Conservation (phyloP, 2,113 vertebrate species). For the Geococcyx californianus region DNA sequence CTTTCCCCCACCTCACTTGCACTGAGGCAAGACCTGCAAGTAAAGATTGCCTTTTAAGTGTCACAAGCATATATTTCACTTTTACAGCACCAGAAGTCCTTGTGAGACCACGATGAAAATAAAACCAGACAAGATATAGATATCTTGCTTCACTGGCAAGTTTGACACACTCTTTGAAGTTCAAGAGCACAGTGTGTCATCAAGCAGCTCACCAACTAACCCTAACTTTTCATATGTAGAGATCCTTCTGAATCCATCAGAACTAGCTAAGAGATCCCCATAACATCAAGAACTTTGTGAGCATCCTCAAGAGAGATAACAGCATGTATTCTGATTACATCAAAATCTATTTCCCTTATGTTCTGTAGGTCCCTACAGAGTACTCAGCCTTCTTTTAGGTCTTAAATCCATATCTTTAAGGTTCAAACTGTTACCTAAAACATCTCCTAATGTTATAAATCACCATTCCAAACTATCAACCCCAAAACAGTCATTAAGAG, state of each 20-base stretch:
- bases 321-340: not conserved
- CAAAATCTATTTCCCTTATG: not conserved
- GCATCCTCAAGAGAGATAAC: not conserved
- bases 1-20: not conserved
- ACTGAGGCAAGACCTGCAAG: not conserved
- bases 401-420: not conserved
- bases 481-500: not conserved
- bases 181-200: not conserved
- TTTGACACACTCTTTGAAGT: not conserved
- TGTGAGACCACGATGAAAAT: not conserved
- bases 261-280: not conserved
- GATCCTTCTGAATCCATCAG: not conserved
- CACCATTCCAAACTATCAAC: not conserved
- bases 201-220: not conserved
- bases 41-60: not conserved
- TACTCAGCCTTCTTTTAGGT: not conserved
- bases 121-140: not conserved
- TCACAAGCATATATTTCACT: not conserved
- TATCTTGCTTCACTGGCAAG: not conserved
- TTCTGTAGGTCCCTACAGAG: not conserved
- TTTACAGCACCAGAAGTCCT: not conserved
- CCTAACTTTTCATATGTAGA: not conserved
- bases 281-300: not conserved
- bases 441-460: not conserved
- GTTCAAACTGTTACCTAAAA: not conserved